phyloP scores from a whole-genome alignment of 2,797 vertebrate species.

The Enteromius mattozi region DNA sequence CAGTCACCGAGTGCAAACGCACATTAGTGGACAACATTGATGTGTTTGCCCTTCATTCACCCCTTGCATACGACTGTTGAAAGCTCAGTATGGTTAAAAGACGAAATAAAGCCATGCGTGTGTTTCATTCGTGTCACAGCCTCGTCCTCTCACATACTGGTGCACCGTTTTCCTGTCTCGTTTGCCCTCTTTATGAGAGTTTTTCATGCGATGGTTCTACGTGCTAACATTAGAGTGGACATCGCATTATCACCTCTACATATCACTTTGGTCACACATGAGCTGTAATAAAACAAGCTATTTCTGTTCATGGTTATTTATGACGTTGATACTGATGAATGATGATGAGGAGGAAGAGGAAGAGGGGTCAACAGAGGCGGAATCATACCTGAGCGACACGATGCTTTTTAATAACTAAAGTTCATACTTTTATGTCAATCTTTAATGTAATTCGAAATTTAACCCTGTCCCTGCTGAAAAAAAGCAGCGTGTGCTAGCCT shows the following conservation, averaged over 20 bases:
- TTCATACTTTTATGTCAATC: neutral
- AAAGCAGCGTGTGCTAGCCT: neutral
- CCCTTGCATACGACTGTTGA: neutral
- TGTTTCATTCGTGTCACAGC: conserved; percentile 28
- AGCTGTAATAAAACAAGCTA: conserved; percentile 24
- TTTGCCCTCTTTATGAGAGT: conserved; percentile 43
- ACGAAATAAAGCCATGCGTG: neutral
- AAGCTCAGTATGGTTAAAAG: neutral
- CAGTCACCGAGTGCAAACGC: conserved; percentile 34
- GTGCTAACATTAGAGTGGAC: conserved; percentile 31
- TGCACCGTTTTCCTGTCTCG: conserved; percentile 53
- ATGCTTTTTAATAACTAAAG: neutral
- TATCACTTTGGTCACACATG: neutral
- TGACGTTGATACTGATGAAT: conserved; percentile 9
- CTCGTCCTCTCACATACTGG: conserved; percentile 37
- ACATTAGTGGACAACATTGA: conserved; percentile 29
- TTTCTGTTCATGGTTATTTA: neutral
- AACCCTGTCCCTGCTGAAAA: neutral
- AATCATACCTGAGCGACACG: conserved; percentile 3
- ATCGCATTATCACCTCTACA: conserved; percentile 1
- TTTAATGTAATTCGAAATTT: neutral
- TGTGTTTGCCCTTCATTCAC: neutral
- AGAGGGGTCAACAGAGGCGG: conserved; percentile 6
- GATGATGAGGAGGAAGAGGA: conserved; percentile 21
- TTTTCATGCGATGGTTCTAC: conserved; percentile 2